These are phyloP conservation scores for Pavo muticus DNA, from an alignment of 2,113 vertebrate species.

Conservation along the genomic window DNA sequence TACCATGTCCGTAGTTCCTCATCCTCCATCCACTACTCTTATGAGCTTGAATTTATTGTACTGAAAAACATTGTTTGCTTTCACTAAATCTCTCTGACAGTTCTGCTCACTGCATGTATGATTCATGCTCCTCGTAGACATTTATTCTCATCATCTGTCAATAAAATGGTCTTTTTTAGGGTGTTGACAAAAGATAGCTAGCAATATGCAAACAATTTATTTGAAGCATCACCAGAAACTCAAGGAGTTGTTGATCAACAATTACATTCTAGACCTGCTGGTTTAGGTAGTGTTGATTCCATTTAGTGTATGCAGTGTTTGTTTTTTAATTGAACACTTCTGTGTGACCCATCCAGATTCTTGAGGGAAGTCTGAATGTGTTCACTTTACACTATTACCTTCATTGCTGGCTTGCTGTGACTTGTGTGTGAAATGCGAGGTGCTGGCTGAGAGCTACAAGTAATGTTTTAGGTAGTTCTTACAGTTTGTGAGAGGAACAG, in stretches of 20 bases:
- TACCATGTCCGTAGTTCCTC: background rate
- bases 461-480: background rate
- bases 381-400: background rate
- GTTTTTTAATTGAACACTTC: background rate
- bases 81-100: background rate
- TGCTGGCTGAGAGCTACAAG: background rate
- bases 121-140: background rate
- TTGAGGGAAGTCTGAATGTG: background rate
- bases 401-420: background rate
- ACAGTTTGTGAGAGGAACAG: background rate
- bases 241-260: background rate
- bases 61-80: background rate
- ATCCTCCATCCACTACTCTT: background rate
- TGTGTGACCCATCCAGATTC: background rate
- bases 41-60: background rate
- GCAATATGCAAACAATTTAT: background rate
- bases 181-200: background rate
- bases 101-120: background rate
- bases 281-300: background rate
- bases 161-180: background rate
- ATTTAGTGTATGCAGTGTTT: background rate
- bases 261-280: background rate
- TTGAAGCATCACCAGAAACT: background rate
- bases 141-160: background rate
- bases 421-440: background rate